Evolutionary conservation across 2,113 vertebrate species (phyloP).

Genomic region (Felis chaus): DNA sequence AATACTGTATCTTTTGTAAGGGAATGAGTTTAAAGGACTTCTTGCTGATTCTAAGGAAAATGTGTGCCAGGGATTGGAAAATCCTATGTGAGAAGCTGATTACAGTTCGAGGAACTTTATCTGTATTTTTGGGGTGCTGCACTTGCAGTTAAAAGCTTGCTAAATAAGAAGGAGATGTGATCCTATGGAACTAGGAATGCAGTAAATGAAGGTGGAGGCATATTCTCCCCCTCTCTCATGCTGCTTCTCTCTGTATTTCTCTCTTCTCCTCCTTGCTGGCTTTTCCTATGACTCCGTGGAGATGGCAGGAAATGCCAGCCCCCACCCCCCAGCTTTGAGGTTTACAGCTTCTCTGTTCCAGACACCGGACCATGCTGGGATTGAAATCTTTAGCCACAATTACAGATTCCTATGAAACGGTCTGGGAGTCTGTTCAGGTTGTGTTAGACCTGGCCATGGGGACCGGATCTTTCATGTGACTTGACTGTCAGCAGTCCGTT

Average conservation of each 20-base stretch:
- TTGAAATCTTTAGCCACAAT: neutral
- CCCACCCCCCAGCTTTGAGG: neutral
- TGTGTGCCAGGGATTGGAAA: neutral
- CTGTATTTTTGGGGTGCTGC: neutral
- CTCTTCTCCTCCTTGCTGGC: neutral
- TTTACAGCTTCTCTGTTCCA: neutral
- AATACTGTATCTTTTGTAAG: neutral
- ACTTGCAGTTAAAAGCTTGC: neutral
- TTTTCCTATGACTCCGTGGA: neutral
- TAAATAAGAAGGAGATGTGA: neutral
- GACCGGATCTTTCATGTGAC: neutral
- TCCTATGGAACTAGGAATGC: neutral
- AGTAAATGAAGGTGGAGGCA: neutral
- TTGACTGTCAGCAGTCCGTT: neutral
- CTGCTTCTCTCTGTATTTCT: neutral
- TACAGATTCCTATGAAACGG: neutral
- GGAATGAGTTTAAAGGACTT: neutral
- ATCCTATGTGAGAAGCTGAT: too few relatives aligned
- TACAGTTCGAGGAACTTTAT: neutral
- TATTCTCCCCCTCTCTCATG: fast-evolving
- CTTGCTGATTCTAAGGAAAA: neutral
- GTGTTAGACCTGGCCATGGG: neutral
- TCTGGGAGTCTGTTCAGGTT: neutral
- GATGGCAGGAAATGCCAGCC: neutral
- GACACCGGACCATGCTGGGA: neutral